Percentiles rank a stretch among this genome's conserved stretches.
Evolutionary conservation across 1,140 invertebrate genomes (phyloP).

Genomic region (Brachionus angularis): DNA sequence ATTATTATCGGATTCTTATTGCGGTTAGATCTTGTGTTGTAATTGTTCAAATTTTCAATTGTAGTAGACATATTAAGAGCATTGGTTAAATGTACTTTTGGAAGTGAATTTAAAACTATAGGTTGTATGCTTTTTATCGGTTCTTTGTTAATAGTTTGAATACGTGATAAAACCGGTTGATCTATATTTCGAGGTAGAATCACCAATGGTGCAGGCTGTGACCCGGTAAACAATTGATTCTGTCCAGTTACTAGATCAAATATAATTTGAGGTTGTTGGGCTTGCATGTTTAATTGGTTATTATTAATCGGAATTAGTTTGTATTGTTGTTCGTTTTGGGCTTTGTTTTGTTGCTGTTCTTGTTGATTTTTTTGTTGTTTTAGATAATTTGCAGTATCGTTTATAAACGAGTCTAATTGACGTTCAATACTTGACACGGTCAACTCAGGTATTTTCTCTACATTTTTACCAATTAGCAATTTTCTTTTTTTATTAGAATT

Average conservation of each 20-base stretch:
- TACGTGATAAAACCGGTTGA: neutral
- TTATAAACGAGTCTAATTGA: neutral
- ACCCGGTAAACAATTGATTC: constrained; percentile 1
- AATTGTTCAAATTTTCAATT: neutral
- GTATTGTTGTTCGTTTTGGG: too few relatives aligned
- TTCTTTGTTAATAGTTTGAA: neutral
- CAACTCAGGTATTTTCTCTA: constrained; percentile 15
- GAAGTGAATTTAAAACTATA: constrained; percentile 8
- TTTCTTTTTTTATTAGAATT: neutral
- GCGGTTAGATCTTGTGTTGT: neutral
- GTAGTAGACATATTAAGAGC: constrained; percentile 5
- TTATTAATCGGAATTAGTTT: too few relatives aligned
- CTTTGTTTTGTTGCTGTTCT: neutral
- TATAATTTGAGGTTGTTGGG: neutral
- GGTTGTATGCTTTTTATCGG: constrained; percentile 19
- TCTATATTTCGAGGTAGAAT: constrained; percentile 17
- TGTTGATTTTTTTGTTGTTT: neutral
- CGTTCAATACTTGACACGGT: constrained; percentile 16
- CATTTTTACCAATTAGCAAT: constrained; percentile 22
- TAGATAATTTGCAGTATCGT: constrained; percentile 4
- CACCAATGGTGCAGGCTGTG: constrained; percentile 10
- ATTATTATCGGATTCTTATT: neutral
- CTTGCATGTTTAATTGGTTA: too few relatives aligned
- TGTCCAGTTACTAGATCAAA: constrained; percentile 11
- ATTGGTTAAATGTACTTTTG: constrained; percentile 26